These are phyloP conservation scores for Parasteatoda lunata DNA, from an alignment of 2,888 invertebrate species.

Conservation along the genomic window DNA sequence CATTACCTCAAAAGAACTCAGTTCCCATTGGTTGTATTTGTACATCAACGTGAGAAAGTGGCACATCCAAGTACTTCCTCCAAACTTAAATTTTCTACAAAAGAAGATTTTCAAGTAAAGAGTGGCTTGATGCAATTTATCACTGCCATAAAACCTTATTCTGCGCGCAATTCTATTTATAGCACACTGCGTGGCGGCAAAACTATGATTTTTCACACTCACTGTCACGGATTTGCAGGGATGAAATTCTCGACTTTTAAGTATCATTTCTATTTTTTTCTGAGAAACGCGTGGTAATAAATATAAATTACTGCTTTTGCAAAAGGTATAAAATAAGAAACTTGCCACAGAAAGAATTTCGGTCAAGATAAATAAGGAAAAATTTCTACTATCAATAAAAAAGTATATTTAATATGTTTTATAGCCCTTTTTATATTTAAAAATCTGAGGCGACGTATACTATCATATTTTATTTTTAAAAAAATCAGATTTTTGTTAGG, in stretches of 20 bases:
- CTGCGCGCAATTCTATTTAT: neutral
- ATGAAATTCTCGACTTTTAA: neutral
- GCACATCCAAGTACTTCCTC: neutral
- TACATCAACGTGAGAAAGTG: too few relatives aligned
- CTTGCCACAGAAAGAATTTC: neutral
- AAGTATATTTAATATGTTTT: too few relatives aligned
- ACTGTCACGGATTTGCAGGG: neutral
- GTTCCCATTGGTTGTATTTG: too few relatives aligned
- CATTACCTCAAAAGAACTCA: too few relatives aligned
- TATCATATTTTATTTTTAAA: too few relatives aligned
- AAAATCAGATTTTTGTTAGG: too few relatives aligned
- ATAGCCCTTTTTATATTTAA: too few relatives aligned
- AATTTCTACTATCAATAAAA: too few relatives aligned
- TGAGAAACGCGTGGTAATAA: neutral
- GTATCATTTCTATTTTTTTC: neutral
- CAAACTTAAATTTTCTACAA: neutral
- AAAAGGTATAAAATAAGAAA: slow-evolving; percentile 5
- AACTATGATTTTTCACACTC: slow-evolving; percentile 3
- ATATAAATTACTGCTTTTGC: neutral
- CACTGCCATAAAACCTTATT: slow-evolving; percentile 5
- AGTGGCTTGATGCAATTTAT: neutral
- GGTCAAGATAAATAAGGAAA: too few relatives aligned
- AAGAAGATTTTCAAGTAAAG: neutral
- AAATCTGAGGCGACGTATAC: too few relatives aligned
- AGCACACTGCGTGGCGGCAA: neutral